These are phyloP conservation scores for Siniperca knerii DNA, from an alignment of 2,113 vertebrate genomes.

Conservation along the genomic window DNA sequence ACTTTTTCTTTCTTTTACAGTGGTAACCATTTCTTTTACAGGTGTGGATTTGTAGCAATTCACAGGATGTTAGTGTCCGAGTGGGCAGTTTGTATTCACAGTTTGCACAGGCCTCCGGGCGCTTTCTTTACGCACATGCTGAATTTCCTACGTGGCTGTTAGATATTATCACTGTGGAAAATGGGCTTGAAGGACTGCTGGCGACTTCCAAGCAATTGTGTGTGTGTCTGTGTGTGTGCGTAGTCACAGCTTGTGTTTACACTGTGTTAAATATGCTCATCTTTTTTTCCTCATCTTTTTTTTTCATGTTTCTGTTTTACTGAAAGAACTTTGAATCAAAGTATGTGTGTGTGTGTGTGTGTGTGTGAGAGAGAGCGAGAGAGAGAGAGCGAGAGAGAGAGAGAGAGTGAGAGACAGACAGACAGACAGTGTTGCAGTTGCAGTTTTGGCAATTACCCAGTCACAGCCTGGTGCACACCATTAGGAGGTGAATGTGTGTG, in stretches of 20 bases:
- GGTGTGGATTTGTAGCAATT: conserved; percentile 14
- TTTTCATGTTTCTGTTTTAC: conserved; percentile 38
- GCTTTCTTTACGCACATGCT: conserved; percentile 52
- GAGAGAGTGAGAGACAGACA: background rate
- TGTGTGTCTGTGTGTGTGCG: conserved; percentile 29
- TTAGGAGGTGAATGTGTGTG: conserved; percentile 58
- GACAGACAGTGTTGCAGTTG: conserved; percentile 24
- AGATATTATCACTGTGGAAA: conserved; percentile 81
- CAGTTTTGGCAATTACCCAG: conserved; percentile 52
- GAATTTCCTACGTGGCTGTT: conserved; percentile 70
- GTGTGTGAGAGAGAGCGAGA: background rate
- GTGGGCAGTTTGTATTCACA: conserved; percentile 59
- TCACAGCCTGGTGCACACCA: conserved; percentile 59
- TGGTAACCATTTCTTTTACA: conserved; percentile 39
- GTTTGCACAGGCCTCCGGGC: conserved; percentile 40
- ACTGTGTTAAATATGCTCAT: conserved; percentile 56
- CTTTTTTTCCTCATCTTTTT: conserved; percentile 33
- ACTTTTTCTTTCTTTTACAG: conserved; percentile 16
- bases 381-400: background rate
- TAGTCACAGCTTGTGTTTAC: conserved; percentile 63
- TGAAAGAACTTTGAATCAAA: conserved; percentile 34
- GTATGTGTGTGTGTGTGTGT: conserved; percentile 12
- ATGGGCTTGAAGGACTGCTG: conserved; percentile 65
- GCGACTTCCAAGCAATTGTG: conserved; percentile 53
- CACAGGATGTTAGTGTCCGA: conserved; percentile 51